Evolutionary conservation across 2,797 vertebrate genomes (phyloP).

Genomic region (Phrynocephalus vlangalii): DNA sequence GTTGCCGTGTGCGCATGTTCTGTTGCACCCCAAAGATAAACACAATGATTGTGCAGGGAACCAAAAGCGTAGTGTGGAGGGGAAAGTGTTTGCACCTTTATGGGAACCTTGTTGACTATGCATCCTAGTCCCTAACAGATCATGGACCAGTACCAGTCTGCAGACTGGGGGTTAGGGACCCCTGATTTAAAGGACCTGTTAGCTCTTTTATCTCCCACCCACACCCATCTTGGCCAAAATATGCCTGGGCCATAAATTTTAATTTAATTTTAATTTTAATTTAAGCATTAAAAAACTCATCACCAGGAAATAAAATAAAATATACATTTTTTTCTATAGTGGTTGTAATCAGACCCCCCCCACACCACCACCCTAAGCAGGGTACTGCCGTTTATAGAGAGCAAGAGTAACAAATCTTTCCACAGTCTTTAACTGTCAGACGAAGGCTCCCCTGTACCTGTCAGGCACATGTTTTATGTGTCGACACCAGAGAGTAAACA

Average conservation of each 20-base stretch:
- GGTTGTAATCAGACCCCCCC: slow-evolving; percentile 85
- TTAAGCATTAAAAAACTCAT: too few species aligned
- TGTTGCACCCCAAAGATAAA: too few species aligned
- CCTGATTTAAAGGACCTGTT: slow-evolving; percentile 36
- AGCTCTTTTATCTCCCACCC: not conserved
- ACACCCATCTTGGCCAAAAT: slow-evolving; percentile 38
- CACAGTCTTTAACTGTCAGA: slow-evolving; percentile 51
- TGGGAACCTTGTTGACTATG: too few species aligned
- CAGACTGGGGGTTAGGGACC: too few species aligned
- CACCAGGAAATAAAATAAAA: slow-evolving; percentile 66
- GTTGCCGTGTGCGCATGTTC: too few species aligned
- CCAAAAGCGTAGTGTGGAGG: too few species aligned
- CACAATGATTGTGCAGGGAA: too few species aligned
- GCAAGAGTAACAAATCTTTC: slow-evolving; percentile 39
- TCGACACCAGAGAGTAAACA: slow-evolving; percentile 46
- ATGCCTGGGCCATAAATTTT: slow-evolving; percentile 36
- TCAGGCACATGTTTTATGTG: slow-evolving; percentile 31
- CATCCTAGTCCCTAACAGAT: too few species aligned
- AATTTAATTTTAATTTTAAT: slow-evolving; percentile 26
- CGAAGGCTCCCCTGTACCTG: slow-evolving; percentile 41
- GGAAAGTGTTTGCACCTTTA: too few species aligned
- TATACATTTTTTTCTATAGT: slow-evolving; percentile 73
- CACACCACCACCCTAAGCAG: slow-evolving; percentile 54
- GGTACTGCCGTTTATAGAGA: slow-evolving; percentile 46
- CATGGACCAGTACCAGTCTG: too few species aligned